Base-by-base conservation (phyloP, 2,113 vertebrate genomes). In the Empidonax traillii region DNA sequence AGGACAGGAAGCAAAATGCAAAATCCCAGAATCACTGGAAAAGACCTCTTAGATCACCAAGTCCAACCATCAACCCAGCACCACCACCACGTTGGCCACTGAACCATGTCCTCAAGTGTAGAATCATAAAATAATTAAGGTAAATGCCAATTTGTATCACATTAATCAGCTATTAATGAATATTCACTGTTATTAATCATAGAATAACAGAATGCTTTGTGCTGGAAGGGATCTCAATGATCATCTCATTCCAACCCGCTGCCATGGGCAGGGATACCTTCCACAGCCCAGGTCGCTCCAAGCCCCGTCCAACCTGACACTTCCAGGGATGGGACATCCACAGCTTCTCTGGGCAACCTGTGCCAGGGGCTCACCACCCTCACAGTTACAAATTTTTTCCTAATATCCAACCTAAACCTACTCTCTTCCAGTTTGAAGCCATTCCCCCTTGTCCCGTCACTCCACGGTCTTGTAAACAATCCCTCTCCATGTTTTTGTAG, bases 61-160 rank as follows among this genome's bases (percentile, higher is more conserved):
- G 30, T 4, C 16, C 23, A 61, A 4, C 21, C 23, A 43, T 15
- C 41, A 68, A 13, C 41, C 25, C n/a, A 83, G 11, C 46, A 47
- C 13, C 39, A 39, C 0, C 0, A 35, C 53, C 21, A 1, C 8
- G n/a, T 5, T 47, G 8, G n/a, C 33, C 53, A 55, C 19, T 23
- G 31, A 23, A 47, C n/a, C 5, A 2, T 2, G 17, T 55, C 71
- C 55, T 55, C 47, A 27, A 69, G 47, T 6, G 24, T 0, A 35
- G 9, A 76, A 16, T 20, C 41, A 49, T 12, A 35, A 68, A 41
- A 33, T 17, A 15, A 46, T 46, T 33, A 23, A 46, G 30, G 31
- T 33, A 46, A 63, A 33, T 17, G 23, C 39, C 44, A 39, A 9
- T 31, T 17, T 59, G 28, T 37, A 33, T 31, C 10, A 14, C 16